Percentiles rank a stretch among this genome's conserved stretches.
These are phyloP conservation scores for Gorsachius goisagi DNA, from an alignment of 2,113 vertebrate species.

Conservation along the genomic window DNA sequence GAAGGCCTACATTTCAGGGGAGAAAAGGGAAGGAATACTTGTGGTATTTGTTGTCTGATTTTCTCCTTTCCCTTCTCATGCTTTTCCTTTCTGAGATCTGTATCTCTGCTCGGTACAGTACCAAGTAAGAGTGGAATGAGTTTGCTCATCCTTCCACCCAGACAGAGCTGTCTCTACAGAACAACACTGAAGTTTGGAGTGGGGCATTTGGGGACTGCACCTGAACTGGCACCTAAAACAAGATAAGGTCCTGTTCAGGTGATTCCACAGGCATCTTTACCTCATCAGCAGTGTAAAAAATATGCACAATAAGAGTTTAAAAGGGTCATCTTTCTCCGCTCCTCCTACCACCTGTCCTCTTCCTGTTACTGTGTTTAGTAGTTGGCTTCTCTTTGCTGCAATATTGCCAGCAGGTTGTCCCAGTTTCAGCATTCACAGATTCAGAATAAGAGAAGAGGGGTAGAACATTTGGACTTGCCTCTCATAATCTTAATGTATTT, in stretches of 20 bases:
- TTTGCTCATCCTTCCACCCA: background rate
- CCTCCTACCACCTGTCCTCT: background rate
- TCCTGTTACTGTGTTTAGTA: background rate
- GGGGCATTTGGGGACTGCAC: background rate
- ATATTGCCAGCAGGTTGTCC: background rate
- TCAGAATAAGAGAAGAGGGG: background rate
- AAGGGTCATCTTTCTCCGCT: background rate
- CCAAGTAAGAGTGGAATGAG: background rate
- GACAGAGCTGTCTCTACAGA: background rate
- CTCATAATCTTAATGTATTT: background rate
- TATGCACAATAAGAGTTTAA: background rate
- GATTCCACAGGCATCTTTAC: background rate
- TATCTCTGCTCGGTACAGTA: background rate
- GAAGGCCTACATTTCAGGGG: background rate
- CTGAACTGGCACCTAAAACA: background rate
- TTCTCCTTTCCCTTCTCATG: background rate
- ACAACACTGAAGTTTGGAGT: background rate
- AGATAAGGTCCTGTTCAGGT: background rate
- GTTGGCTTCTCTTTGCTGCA: background rate
- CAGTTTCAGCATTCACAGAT: background rate
- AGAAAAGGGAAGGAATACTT: background rate
- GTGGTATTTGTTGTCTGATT: background rate
- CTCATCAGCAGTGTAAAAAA: background rate
- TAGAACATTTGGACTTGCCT: background rate
- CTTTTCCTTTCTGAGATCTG: background rate